These are phyloP conservation scores for Boloria selene DNA, from an alignment of 2,888 invertebrate genomes.

Conservation along the genomic window DNA sequence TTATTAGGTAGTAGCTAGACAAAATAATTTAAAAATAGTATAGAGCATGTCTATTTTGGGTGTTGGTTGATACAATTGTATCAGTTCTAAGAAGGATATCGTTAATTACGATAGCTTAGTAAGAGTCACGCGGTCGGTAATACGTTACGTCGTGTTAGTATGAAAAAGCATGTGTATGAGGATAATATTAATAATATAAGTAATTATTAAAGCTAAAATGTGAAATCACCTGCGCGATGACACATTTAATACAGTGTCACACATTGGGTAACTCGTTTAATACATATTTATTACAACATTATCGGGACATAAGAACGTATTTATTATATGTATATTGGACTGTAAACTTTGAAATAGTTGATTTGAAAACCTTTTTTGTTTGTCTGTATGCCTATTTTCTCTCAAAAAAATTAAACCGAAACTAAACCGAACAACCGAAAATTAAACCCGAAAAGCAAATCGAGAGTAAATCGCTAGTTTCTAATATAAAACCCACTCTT, in stretches of 20 bases:
- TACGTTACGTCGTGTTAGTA: neutral
- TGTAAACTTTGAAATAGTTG: no score
- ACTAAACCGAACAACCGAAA: no score
- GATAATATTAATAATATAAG: slow-evolving; percentile 1
- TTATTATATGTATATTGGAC: no score
- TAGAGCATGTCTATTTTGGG: neutral
- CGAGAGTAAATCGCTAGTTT: no score
- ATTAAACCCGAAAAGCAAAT: no score
- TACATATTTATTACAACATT: no score
- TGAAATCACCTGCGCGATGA: slow-evolving; percentile 12
- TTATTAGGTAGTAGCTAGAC: neutral
- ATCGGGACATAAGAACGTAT: no score
- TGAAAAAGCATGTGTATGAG: neutral
- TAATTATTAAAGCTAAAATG: slow-evolving; percentile 4
- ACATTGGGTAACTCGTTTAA: no score
- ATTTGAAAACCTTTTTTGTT: no score
- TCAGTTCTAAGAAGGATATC: slow-evolving; percentile 13
- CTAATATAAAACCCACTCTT: no score
- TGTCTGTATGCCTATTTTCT: no score
- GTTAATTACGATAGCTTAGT: slow-evolving; percentile 15
- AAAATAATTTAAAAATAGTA: neutral
- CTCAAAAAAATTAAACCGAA: no score
- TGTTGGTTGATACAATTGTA: slow-evolving; percentile 10
- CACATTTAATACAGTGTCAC: neutral
- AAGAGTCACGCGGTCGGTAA: slow-evolving; percentile 5